A percentile compares a stretch with the other conserved stretches of the same genome.
Conservation (phyloP, 2,888 invertebrate genomes). For the Limnephilus auricula region DNA sequence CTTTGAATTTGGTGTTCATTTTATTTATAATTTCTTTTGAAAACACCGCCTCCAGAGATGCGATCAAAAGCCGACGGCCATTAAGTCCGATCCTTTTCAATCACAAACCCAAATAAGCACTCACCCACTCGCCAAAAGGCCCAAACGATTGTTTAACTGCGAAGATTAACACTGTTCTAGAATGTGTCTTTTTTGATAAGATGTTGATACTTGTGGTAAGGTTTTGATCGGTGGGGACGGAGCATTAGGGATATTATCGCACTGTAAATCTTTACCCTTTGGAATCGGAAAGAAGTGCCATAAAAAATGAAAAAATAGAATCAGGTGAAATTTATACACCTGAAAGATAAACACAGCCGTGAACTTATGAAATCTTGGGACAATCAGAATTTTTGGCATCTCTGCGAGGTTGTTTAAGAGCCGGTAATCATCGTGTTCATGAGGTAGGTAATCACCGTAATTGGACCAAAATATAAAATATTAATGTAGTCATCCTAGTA, state of each 20-base stretch:
- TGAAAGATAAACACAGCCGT: conserved; percentile 14
- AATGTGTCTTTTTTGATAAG: neutral
- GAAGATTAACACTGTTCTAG: neutral
- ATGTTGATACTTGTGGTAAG: neutral
- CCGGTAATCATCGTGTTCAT: neutral
- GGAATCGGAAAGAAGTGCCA: conserved; percentile 39
- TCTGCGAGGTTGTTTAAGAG: neutral
- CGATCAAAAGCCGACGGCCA: conserved; percentile 57
- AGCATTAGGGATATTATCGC: conserved; percentile 59
- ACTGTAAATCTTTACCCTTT: conserved; percentile 59
- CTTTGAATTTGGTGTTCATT: conserved; percentile 61
- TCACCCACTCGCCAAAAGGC: neutral
- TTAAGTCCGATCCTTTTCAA: conserved; percentile 14
- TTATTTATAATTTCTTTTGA: conserved; percentile 66
- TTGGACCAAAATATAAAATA: too few relatives aligned
- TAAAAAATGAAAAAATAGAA: conserved; percentile 42
- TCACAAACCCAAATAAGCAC: neutral
- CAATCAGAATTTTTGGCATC: neutral
- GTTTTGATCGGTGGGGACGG: neutral
- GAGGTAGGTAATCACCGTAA: neutral
- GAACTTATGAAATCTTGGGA: neutral
- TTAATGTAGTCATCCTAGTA: too few relatives aligned
- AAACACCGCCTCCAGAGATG: conserved; percentile 58
- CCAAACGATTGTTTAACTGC: neutral
- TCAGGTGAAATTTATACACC: conserved; percentile 39